Evolutionary conservation across 1,140 invertebrate genomes (phyloP), one percentile per base, ranked within the genome.

Genomic region (Brevipalpus yothersi): DNA sequence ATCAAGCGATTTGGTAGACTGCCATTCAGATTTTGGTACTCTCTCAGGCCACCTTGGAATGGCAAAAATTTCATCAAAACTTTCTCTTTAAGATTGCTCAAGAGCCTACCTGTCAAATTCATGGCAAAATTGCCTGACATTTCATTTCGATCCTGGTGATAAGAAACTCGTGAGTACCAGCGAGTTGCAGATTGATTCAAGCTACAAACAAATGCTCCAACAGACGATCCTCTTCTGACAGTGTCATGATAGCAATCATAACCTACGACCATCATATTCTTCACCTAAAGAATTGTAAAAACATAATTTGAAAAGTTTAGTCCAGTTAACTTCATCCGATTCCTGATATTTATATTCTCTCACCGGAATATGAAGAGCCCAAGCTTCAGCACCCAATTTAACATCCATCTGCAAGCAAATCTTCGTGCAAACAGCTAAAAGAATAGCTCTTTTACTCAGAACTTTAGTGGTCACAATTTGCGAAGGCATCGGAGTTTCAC

Each of bases 401-500:
- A 71, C 72, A 64, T 77, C 77, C 41, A 80, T 76, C 66, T 80
- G 78, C 41, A 80, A 69, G 0, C 71, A 72, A 53, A 80, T 72
- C 66, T 94, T 94, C 0, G 86, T 89, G 0, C 83, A 83, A 45
- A 93, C 81, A 5, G 81, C 82, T 75, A 82, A 78, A 0, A 65
- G 60, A 41, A 60, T 65, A 8, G 59, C 60, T 31, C 78, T 77
- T 63, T 73, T 73, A 7, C 54, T 62, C 0, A 77, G 69, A 49
- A 84, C 74, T 58, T 19, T 75, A 77, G 0, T 67, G 66, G 0
- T 81, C 68, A 89, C 74, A 15, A 89, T 81, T 73, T 93, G 88
- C 58, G 71, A 72, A 9, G 73, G 67, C 19, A 73, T 68, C 58
- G 54, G 56, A 41, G 60, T 63, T 41, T 92, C 86, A 0, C 86